Evolutionary conservation across 2,113 vertebrate species (phyloP), one percentile per base, ranked within the genome.

Genomic region (Campylorhamphus procurvoides): DNA sequence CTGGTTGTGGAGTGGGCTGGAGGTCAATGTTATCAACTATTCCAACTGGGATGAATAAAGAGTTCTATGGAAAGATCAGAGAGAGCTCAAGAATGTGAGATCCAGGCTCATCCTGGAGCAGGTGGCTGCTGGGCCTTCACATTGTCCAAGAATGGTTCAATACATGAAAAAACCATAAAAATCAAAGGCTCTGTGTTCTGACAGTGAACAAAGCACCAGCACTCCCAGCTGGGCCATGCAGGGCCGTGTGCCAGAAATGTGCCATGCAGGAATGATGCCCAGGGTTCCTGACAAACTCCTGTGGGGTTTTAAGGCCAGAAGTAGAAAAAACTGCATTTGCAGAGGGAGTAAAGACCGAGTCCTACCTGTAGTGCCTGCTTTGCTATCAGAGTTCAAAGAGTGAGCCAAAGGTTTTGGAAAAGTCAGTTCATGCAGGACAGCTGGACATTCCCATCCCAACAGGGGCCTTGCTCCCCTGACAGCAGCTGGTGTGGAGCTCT

Each of bases 161-260:
- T 20, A 25, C 0, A 1, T 3, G 12, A 9, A 37, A 37, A 11
- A 23, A 3, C 12, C 0, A 0, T 9, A 35, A 28, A 69, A 64
- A 6, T 14, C 25, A 46, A 28, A 62, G 79, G 31, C 1, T 2
- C 33, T 25, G 69, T 24, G 6, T 22, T 40, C 11, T 3, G 19
- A 14, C 3, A 20, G 55, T 5, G 22, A 53, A 28, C 10, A 10
- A 50, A 52, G 24, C 23, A 5, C 12, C 79, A 40, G 18, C 28
- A 12, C 62, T 4, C 13, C 14, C 31, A 2, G 10, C 28, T n/a
- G 63, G 63, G 42, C 27, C 27, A 19, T 2, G 27, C 60, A 56
- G 55, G 31, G n/a, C 55, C 19, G 5, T 52, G 50, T 52, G 50
- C 50, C 50, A 28, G 25, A 25, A 52, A n/a, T 56, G 31, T 56